Conservation (phyloP, 2,113 vertebrate species). For the Entomyzon cyanotis region DNA sequence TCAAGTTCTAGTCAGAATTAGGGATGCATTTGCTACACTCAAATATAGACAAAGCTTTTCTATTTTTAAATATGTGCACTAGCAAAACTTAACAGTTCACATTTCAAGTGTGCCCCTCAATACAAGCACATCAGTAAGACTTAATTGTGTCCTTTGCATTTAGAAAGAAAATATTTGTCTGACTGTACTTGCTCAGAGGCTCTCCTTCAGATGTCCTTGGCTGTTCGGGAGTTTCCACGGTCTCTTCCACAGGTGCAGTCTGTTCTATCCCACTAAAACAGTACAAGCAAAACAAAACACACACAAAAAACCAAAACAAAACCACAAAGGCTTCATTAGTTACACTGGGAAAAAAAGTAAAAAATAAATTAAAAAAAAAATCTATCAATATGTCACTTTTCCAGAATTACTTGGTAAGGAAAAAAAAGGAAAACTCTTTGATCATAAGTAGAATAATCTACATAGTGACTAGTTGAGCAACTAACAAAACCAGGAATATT, state of each 20-base stretch:
- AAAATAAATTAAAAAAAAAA: not conserved
- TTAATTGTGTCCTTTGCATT: not conserved
- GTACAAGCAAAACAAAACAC: not conserved
- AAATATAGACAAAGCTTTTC: not conserved
- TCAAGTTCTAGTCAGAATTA: not conserved
- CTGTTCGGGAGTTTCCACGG: slow-evolving; percentile 44
- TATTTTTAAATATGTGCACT: not conserved
- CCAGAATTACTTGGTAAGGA: not conserved
- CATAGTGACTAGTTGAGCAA: not conserved
- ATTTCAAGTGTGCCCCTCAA: not conserved
- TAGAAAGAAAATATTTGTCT: slow-evolving; percentile 18
- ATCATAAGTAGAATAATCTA: not conserved
- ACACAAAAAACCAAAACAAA: not conserved
- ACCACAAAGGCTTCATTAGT: not conserved
- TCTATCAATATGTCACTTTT: not conserved
- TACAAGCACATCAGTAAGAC: not conserved
- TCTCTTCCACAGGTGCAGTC: slow-evolving; percentile 68
- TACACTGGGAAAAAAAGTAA: not conserved
- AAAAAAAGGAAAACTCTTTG: not conserved
- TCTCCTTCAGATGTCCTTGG: slow-evolving; percentile 59
- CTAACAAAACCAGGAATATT: not conserved
- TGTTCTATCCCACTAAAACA: slow-evolving; percentile 75
- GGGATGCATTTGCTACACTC: not conserved
- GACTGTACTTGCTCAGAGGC: slow-evolving; percentile 75
- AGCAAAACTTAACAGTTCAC: not conserved